phyloP scores from a whole-genome alignment of 2,888 invertebrate species.

The Clostera curtula region DNA sequence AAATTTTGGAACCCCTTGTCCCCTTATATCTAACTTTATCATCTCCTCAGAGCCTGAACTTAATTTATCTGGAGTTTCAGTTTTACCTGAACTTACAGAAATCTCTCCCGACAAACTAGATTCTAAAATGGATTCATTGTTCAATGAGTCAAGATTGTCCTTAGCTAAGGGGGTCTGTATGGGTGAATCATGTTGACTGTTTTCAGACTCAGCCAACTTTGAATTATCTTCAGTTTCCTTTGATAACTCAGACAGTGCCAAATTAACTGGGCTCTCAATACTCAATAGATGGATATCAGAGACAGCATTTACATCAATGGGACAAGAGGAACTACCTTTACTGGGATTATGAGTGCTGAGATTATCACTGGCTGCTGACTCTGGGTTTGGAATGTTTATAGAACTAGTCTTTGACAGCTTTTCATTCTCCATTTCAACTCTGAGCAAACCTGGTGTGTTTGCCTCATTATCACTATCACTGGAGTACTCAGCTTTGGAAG shows the following conservation, averaged over 20 bases:
- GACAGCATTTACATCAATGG: slow-evolving; percentile 40
- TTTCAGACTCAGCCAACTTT: slow-evolving; percentile 14
- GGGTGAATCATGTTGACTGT: slow-evolving; percentile 24
- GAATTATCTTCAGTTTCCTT: slow-evolving; percentile 32
- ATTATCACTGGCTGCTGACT: slow-evolving; percentile 36
- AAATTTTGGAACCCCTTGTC: slow-evolving; percentile 52
- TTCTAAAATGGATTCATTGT: slow-evolving; percentile 39
- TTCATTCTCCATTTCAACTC: slow-evolving; percentile 29
- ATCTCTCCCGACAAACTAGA: slow-evolving; percentile 26
- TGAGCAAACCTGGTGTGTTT: slow-evolving; percentile 29
- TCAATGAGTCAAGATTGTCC: slow-evolving; percentile 53
- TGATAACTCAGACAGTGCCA: slow-evolving; percentile 48
- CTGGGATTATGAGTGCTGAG: slow-evolving; percentile 38
- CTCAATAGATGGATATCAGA: slow-evolving; percentile 52
- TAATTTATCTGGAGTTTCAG: slow-evolving; percentile 29
- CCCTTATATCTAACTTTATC: slow-evolving; percentile 66
- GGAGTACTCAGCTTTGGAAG: slow-evolving; percentile 52
- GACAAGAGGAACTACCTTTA: slow-evolving; percentile 50
- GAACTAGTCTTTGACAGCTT: slow-evolving; percentile 33
- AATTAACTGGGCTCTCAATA: slow-evolving; percentile 59
- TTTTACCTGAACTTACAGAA: slow-evolving; percentile 26
- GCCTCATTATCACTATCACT: slow-evolving; percentile 39
- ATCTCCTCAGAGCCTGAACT: slow-evolving; percentile 65
- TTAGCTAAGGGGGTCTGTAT: slow-evolving; percentile 45
- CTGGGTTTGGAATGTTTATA: slow-evolving; percentile 30